Percentiles rank a stretch among this genome's conserved stretches.
Conservation (phyloP, 1,140 invertebrate species). For the Aleiodes sp. region DNA sequence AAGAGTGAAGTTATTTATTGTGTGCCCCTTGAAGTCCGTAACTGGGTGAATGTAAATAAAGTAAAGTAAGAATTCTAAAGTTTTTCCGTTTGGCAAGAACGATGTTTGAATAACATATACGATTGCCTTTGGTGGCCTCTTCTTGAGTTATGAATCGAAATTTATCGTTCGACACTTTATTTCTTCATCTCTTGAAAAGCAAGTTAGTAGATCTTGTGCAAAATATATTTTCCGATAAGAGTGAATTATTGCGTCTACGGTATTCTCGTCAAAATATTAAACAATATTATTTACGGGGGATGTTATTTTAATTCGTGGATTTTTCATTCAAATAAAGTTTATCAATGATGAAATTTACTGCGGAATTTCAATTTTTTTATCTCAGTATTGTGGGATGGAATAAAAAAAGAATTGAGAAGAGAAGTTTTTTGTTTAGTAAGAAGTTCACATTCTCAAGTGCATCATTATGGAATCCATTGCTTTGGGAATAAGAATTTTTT, state of each 20-base stretch:
- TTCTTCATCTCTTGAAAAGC: not conserved
- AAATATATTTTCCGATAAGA: no score
- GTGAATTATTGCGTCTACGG: not conserved
- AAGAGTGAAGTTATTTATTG: not conserved
- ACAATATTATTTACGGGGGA: no score
- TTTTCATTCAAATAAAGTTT: no score
- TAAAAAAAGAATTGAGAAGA: not conserved
- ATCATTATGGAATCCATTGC: slow-evolving; percentile 1
- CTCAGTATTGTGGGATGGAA: no score
- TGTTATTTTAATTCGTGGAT: no score
- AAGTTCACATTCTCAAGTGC: not conserved
- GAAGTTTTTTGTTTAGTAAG: not conserved
- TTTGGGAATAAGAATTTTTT: not conserved
- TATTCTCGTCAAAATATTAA: no score
- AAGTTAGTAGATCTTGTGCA: not conserved
- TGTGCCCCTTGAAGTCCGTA: not conserved
- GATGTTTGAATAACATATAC: not conserved
- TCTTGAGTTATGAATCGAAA: not conserved
- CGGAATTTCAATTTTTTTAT: no score
- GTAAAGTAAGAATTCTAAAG: not conserved
- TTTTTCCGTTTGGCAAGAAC: not conserved
- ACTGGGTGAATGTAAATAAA: not conserved
- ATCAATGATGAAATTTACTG: no score
- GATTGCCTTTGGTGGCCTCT: not conserved
- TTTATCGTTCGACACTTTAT: slow-evolving; percentile 1